Base-by-base conservation (phyloP, 2,797 vertebrate genomes). In the Acestrorhynchus altus region DNA sequence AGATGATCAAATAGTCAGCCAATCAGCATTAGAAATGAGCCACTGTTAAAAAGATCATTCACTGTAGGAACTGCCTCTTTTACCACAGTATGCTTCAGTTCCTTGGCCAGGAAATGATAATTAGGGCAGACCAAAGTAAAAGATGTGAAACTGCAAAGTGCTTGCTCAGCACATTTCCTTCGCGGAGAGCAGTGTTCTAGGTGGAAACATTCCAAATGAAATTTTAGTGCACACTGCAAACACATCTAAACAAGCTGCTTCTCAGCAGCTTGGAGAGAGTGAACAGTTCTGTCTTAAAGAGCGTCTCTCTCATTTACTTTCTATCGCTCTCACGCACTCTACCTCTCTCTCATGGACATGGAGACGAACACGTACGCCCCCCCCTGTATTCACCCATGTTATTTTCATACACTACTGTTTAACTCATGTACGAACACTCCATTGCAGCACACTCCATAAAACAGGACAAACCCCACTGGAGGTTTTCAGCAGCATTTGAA, bases 401-500 rank as follows among this genome's bases (percentile, higher is more conserved):
- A 69, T 28, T 51, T 20, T 61, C n/a, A 60, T 57, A 51, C 56
- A 51, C 57, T 61, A n/a, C 28, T 51, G 42, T 49, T 73, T 66
- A 28, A 39, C 18, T 67, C 70, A 54, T 59, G 63, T 73, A 67
- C 1, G 28, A 67, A 49, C 54, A 74, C 56, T 74, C 24, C 47
- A 79, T 61, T 63, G 74, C 46, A 35, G 35, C 26, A 26, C 56
- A 74, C 47, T 68, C 39, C 31, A 74, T 63, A 74, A 74, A 79
- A 74, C 18, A 52, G 46, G 60, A 74, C 35, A 74, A 67, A 26
- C 51, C 28, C 65, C 56, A 74, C n/a, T 79, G 59, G 65, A 70
- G 64, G 63, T 74, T 79, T 74, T 74, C 24, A 63, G 40, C 56
- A 54, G 64, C 39, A 69, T 74, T 74, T 69, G 72, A 79, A 69